Evolutionary conservation across 2,888 invertebrate species (phyloP).

Genomic region (Orchesella flavescens): DNA sequence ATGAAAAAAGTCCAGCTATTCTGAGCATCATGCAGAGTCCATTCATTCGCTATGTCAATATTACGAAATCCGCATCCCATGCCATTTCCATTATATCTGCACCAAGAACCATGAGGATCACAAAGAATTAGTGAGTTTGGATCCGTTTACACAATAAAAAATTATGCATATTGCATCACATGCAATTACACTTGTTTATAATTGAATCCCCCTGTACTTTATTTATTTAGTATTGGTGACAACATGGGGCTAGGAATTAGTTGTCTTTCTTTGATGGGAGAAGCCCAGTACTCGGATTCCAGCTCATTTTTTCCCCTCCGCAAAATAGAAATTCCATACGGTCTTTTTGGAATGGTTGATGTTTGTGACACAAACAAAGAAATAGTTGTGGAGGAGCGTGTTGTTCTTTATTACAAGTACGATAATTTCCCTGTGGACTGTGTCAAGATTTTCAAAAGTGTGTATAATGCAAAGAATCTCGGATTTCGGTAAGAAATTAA

Average conservation of each 20-base stretch:
- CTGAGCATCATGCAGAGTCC: conserved; percentile 93
- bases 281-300: conserved; percentile 89
- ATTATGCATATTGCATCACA: neutral
- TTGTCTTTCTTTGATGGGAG: conserved; percentile 92
- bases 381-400: conserved; percentile 89
- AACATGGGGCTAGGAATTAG: conserved; percentile 93
- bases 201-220: conserved; percentile 74
- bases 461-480: conserved; percentile 87
- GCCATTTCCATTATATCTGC: conserved; percentile 95
- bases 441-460: conserved; percentile 95
- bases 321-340: conserved; percentile 85
- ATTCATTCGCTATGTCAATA: conserved; percentile 84
- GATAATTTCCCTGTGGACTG: conserved; percentile 97
- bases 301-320: conserved; percentile 91
- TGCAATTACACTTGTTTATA: neutral
- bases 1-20: conserved; percentile 93
- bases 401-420: conserved; percentile 96
- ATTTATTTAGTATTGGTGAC: conserved; percentile 78
- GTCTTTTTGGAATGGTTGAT: conserved; percentile 93
- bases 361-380: conserved; percentile 97
- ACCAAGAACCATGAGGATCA: conserved; percentile 83
- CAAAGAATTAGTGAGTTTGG: conserved; percentile 78
- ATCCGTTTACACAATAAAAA: neutral
- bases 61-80: conserved; percentile 89
- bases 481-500: conserved; percentile 80